Conservation (phyloP, 2,888 invertebrate genomes). For the Electrophaes corylata region DNA sequence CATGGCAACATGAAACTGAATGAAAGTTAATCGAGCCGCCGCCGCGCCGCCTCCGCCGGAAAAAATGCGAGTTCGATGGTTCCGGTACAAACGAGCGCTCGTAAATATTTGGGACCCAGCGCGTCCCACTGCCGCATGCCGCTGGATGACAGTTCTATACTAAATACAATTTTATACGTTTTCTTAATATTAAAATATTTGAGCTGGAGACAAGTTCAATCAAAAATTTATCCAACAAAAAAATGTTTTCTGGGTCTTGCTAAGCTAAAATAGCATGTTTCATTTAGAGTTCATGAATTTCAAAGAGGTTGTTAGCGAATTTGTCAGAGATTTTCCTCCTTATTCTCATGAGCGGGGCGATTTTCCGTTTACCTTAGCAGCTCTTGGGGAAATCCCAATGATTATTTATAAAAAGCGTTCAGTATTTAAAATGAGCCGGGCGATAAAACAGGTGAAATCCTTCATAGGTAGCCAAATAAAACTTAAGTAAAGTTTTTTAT, state of each 20-base stretch:
- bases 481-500: constrained; percentile 29
- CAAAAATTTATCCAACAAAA: constrained; percentile 54
- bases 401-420: constrained; percentile 48
- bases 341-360: constrained; percentile 50
- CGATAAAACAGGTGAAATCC: constrained; percentile 4
- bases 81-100: constrained; percentile 60
- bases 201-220: constrained; percentile 43
- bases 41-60: constrained; percentile 48
- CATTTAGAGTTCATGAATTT: constrained; percentile 64
- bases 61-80: constrained; percentile 66
- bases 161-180: constrained; percentile 42
- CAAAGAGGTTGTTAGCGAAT: constrained; percentile 60
- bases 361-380: constrained; percentile 44
- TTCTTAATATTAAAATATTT: constrained; percentile 44
- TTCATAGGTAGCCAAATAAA: constrained; percentile 1
- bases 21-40: constrained; percentile 75
- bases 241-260: constrained; percentile 57
- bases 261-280: constrained; percentile 60
- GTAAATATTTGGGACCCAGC: constrained; percentile 63
- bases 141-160: constrained; percentile 42
- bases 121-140: constrained; percentile 32
- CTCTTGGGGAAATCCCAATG: constrained; percentile 47
- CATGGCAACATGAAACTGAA: constrained; percentile 79
- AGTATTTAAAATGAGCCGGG: constrained; percentile 37
- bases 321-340: constrained; percentile 53